phyloP scores from a whole-genome alignment of 2,888 invertebrate genomes.

The Masnerella sp. region DNA sequence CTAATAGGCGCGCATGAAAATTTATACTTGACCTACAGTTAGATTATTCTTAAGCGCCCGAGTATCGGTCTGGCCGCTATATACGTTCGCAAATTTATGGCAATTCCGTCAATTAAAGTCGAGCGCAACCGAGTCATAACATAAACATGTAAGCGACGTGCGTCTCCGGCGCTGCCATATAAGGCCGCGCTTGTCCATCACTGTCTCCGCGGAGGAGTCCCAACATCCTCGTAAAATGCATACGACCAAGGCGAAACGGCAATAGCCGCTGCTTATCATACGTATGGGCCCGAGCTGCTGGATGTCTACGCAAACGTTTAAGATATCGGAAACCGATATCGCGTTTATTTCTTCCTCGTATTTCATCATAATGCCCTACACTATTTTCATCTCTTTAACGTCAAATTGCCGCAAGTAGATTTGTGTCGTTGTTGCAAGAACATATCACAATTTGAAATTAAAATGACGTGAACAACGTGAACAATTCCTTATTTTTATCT shows the following conservation, averaged over 20 bases:
- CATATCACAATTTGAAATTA: too few species aligned
- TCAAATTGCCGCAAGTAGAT: too few species aligned
- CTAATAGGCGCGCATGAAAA: conserved; percentile 57
- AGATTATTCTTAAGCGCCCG: conserved; percentile 45
- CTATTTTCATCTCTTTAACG: too few species aligned
- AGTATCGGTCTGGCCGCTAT: conserved; percentile 33
- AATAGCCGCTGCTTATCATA: conserved; percentile 74
- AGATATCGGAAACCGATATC: conserved; percentile 58
- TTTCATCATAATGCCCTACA: conserved; percentile 12
- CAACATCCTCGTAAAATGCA: conserved; percentile 72
- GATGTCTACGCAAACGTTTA: conserved; percentile 29
- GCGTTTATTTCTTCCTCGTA: conserved; percentile 22
- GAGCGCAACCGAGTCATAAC: conserved; percentile 75
- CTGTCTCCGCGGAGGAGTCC: conserved; percentile 73
- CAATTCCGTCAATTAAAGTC: conserved; percentile 77
- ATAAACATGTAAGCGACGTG: conserved; percentile 76
- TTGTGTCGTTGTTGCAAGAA: too few species aligned
- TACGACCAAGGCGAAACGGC: conserved; percentile 67
- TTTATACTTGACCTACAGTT: conserved; percentile 59
- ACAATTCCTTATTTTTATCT: too few species aligned
- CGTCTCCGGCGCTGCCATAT: conserved; percentile 71
- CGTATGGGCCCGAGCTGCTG: conserved; percentile 60
- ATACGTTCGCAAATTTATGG: conserved; percentile 75
- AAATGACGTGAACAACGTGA: too few species aligned
- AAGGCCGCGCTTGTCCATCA: conserved; percentile 77